A percentile compares a stretch with the other conserved stretches of the same genome.
Evolutionary conservation across 2,888 invertebrate species (phyloP).

Genomic region (Alcis repandata): DNA sequence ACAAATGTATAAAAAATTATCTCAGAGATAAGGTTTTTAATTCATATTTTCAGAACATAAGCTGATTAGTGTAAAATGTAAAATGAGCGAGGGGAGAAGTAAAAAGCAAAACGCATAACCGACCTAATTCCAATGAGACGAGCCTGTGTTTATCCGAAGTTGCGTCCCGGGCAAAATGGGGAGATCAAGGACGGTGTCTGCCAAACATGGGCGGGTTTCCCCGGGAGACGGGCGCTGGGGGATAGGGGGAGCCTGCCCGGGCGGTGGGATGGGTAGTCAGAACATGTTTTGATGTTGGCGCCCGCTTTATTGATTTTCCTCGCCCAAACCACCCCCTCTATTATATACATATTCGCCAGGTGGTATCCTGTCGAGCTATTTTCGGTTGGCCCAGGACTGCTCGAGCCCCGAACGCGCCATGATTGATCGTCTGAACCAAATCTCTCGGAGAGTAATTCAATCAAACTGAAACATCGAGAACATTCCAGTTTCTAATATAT

Average conservation of each 20-base stretch:
- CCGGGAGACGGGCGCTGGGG: slow-evolving; percentile 73
- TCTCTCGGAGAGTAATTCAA: slow-evolving; percentile 59
- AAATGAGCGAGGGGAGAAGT: slow-evolving; percentile 50
- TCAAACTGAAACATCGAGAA: slow-evolving; percentile 42
- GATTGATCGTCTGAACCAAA: slow-evolving; percentile 71
- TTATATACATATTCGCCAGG: slow-evolving; percentile 74
- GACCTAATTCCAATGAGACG: slow-evolving; percentile 83
- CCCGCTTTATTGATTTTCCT: slow-evolving; percentile 85
- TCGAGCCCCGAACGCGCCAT: slow-evolving; percentile 65
- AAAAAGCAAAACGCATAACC: slow-evolving; percentile 74
- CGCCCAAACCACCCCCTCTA: slow-evolving; percentile 71
- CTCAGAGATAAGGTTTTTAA: no score
- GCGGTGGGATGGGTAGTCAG: slow-evolving; percentile 53
- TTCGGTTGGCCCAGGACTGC: slow-evolving; percentile 75
- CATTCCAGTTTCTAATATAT: slow-evolving; percentile 38
- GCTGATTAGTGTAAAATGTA: slow-evolving; percentile 53
- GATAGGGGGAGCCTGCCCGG: slow-evolving; percentile 52
- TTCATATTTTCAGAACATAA: slow-evolving; percentile 6
- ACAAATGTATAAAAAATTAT: no score
- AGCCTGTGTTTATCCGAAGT: slow-evolving; percentile 83
- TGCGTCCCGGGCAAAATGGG: slow-evolving; percentile 77
- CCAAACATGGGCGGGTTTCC: slow-evolving; percentile 85
- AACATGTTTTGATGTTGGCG: slow-evolving; percentile 83
- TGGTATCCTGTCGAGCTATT: slow-evolving; percentile 77
- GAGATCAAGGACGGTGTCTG: slow-evolving; percentile 86